These are phyloP conservation scores for Catamblyrhynchus diadema DNA, from an alignment of 2,797 vertebrate species.

Conservation along the genomic window DNA sequence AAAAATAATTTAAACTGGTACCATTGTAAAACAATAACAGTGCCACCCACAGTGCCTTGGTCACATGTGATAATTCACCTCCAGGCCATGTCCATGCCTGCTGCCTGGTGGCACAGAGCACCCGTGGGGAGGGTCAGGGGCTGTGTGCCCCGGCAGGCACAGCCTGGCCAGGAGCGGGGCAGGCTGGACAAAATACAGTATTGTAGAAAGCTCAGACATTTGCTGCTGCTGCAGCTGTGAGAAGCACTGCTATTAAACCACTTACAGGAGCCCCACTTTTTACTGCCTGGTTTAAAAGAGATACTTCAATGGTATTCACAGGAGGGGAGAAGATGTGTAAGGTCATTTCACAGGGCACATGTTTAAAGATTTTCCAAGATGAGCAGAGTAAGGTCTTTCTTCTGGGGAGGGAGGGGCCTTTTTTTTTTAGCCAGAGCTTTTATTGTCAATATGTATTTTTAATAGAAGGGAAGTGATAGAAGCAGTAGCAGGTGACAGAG, in stretches of 20 bases:
- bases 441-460: constrained; percentile 56
- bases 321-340: constrained; percentile 9
- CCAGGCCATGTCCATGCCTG: fast-evolving
- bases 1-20: background rate
- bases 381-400: constrained; percentile 13
- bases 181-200: background rate
- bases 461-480: constrained; percentile 46
- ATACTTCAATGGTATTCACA: background rate
- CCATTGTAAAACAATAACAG: background rate
- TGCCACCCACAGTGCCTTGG: background rate
- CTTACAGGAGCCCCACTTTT: background rate
- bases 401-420: background rate
- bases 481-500: background rate
- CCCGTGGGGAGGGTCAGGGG: fast-evolving
- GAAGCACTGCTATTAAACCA: background rate
- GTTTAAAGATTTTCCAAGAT: constrained; percentile 54
- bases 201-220: background rate
- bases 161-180: fast-evolving
- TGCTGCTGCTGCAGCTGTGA: background rate
- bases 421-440: background rate
- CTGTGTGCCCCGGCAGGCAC: fast-evolving
- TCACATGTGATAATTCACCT: background rate
- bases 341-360: constrained; percentile 20
- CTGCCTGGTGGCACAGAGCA: background rate
- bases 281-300: background rate